Conservation (phyloP, 2,113 vertebrate genomes). For the Ameiurus melas region DNA sequence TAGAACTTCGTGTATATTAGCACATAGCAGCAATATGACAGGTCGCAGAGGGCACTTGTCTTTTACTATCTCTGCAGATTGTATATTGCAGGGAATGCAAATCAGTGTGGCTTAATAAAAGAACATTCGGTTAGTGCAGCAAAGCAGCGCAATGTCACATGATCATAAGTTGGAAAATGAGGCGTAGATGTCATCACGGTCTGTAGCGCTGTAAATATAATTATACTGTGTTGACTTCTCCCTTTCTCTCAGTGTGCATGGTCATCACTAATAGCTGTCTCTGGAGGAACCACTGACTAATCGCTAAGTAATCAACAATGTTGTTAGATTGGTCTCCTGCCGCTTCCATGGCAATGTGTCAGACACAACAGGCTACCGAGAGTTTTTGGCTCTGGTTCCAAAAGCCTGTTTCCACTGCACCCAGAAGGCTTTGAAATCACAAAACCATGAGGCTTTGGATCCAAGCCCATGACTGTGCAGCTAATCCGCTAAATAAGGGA, state of each 20-base stretch:
- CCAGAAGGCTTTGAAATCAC: constrained; percentile 58
- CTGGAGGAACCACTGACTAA: constrained; percentile 55
- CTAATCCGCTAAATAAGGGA: constrained; percentile 59
- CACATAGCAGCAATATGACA: constrained; percentile 31
- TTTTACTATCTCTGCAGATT: constrained; percentile 18
- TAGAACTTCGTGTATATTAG: constrained; percentile 48
- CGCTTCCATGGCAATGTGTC: constrained; percentile 56
- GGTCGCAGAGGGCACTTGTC: constrained; percentile 12
- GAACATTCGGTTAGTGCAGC: constrained; percentile 2
- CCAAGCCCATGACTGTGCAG: constrained; percentile 48
- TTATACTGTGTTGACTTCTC: constrained; percentile 29
- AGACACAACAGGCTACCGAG: constrained; percentile 56
- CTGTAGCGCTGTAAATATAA: constrained; percentile 34
- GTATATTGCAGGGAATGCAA: constrained; percentile 21
- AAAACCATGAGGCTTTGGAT: constrained; percentile 58
- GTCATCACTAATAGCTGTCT: constrained; percentile 52
- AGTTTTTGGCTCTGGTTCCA: constrained; percentile 56
- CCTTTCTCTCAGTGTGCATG: constrained; percentile 37
- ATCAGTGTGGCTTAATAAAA: constrained; percentile 14
- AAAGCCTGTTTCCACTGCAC: constrained; percentile 52
- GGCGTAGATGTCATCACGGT: constrained; percentile 7
- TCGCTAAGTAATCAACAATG: constrained; percentile 58
- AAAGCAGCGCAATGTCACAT: constrained; percentile 18
- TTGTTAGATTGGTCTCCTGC: constrained; percentile 57
- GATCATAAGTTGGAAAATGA: neutral